These are phyloP conservation scores for Cossypha polioptera DNA, from an alignment of 2,797 vertebrate genomes.

Conservation along the genomic window DNA sequence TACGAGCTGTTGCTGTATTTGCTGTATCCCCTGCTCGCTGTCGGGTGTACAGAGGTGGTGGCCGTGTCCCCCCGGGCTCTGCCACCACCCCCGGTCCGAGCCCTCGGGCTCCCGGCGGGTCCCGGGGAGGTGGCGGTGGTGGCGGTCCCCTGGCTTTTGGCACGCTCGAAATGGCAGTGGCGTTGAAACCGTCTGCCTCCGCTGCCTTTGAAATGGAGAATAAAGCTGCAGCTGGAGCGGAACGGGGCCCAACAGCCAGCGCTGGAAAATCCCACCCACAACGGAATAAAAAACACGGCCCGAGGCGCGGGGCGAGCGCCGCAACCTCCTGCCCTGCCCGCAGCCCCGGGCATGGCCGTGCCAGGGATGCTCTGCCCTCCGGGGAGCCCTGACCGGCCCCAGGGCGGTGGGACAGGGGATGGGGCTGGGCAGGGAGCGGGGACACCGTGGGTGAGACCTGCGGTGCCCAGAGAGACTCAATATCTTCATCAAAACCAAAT, in stretches of 20 bases:
- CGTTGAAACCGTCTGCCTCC: constrained; percentile 48
- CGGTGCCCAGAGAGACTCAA: rapidly evolving
- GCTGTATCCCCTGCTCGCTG: not conserved
- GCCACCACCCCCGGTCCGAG: not conserved
- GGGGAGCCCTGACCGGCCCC: not conserved
- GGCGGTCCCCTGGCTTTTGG: not conserved
- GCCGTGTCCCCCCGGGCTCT: rapidly evolving
- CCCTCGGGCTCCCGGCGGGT: not conserved
- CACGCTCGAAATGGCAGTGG: constrained; percentile 50
- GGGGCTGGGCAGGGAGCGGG: not conserved
- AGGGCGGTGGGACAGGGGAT: rapidly evolving
- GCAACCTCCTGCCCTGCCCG: constrained; percentile 31
- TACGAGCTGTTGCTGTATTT: not conserved
- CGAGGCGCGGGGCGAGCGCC: constrained; percentile 5
- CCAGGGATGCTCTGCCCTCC: not conserved
- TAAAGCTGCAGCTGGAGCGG: constrained; percentile 69
- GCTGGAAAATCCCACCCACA: constrained; percentile 70
- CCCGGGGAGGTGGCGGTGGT: not conserved
- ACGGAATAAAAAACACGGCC: constrained; percentile 51
- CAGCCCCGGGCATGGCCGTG: not conserved
- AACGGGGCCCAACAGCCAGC: constrained; percentile 64
- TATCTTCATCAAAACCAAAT: not conserved
- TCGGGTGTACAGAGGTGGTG: not conserved
- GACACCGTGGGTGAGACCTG: not conserved
- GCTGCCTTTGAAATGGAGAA: constrained; percentile 66